These are phyloP conservation scores for Diploptera punctata DNA, from an alignment of 2,888 invertebrate genomes.

Conservation along the genomic window DNA sequence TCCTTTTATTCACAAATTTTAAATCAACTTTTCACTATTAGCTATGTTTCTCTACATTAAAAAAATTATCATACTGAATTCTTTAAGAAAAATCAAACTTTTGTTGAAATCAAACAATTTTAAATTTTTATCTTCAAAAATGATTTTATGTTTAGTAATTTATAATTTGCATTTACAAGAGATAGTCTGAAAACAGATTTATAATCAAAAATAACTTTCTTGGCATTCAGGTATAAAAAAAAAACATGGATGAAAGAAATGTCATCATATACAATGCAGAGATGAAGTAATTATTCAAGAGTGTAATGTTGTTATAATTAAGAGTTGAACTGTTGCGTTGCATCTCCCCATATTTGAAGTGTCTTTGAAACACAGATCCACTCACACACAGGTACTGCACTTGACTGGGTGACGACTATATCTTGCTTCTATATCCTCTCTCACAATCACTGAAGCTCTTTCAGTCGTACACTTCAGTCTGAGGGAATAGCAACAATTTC, in stretches of 20 bases:
- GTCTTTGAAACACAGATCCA: neutral
- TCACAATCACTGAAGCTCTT: neutral
- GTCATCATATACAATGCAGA: neutral
- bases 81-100: no score
- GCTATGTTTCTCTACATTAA: no score
- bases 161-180: no score
- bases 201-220: no score
- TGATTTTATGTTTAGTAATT: no score
- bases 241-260: neutral
- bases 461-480: constrained; percentile 13
- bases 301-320: neutral
- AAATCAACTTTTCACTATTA: no score
- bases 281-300: neutral
- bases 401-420: neutral
- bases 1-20: no score
- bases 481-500: constrained; percentile 11
- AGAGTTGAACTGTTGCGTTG: neutral
- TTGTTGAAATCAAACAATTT: no score
- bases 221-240: no score
- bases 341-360: neutral
- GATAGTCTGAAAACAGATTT: no score
- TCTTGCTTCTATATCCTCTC: neutral
- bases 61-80: no score
- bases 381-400: neutral
- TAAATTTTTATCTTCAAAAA: no score